These are phyloP conservation scores for Myripristis jacobus DNA, from an alignment of 2,797 vertebrate genomes.

Conservation along the genomic window DNA sequence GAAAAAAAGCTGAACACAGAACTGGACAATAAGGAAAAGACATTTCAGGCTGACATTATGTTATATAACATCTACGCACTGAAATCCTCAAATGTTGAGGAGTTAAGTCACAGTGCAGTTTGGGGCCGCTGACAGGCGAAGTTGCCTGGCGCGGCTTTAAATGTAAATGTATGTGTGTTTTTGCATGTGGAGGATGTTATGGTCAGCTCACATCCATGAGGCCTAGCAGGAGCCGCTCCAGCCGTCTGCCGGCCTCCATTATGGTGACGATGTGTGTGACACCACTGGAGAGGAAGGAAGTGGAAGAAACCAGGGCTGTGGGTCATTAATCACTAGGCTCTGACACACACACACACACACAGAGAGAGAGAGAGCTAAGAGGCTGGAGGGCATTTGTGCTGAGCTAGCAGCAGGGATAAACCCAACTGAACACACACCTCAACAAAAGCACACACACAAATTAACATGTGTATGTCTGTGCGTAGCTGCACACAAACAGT, in stretches of 20 bases:
- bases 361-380: conserved; percentile 34
- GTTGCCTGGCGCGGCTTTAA: conserved; percentile 6
- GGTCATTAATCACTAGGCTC: conserved; percentile 81
- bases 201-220: conserved; percentile 55
- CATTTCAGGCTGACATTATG: too few species aligned
- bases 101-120: conserved; percentile 7
- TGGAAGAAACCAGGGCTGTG: conserved; percentile 68
- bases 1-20: too few species aligned
- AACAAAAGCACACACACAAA: conserved; percentile 27
- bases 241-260: conserved; percentile 73
- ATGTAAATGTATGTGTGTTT: conserved; percentile 44
- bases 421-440: conserved; percentile 38
- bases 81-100: too few species aligned
- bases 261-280: conserved; percentile 78
- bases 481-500: conserved; percentile 23
- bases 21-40: too few species aligned
- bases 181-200: conserved; percentile 61
- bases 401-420: conserved; percentile 62
- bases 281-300: conserved; percentile 79
- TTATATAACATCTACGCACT: too few species aligned
- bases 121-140: conserved; percentile 26
- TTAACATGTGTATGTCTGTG: conserved; percentile 25
- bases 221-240: conserved; percentile 58
- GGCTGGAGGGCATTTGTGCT: conserved; percentile 33
- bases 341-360: conserved; percentile 69